A percentile compares a stretch with the other conserved stretches of the same genome.
These are phyloP conservation scores for Ormyrus thymus DNA, from an alignment of 2,888 invertebrate species.

Conservation along the genomic window DNA sequence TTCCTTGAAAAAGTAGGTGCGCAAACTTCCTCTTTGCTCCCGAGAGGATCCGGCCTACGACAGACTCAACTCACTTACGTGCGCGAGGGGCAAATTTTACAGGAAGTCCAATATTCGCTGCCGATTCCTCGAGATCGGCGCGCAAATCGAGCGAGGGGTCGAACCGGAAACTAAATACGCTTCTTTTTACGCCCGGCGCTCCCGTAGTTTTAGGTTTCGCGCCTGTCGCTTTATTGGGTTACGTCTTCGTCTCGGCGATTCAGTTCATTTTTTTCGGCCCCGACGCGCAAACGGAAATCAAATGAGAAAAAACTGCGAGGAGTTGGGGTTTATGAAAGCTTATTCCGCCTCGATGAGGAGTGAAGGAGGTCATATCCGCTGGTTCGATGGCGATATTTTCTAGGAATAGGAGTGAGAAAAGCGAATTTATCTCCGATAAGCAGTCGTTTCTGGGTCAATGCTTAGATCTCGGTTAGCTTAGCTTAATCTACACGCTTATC, in stretches of 20 bases:
- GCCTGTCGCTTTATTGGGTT: constrained; percentile 11
- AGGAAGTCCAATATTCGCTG: constrained; percentile 43
- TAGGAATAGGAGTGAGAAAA: no score
- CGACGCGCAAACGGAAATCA: not conserved
- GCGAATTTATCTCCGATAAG: no score
- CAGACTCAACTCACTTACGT: not conserved
- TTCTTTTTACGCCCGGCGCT: constrained; percentile 13
- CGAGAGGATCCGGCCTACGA: no score
- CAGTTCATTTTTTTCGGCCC: not conserved
- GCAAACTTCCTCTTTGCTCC: no score
- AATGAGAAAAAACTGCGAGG: not conserved
- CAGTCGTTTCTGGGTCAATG: no score
- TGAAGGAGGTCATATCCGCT: not conserved
- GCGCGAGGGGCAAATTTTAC: constrained; percentile 4
- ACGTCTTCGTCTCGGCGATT: not conserved
- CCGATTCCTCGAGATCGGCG: constrained; percentile 38
- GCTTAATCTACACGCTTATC: no score
- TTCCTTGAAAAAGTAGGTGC: no score
- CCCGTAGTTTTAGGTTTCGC: not conserved
- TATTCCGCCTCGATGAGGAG: no score
- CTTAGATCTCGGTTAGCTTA: no score
- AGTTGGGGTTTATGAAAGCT: no score
- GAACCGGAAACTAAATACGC: constrained; percentile 40
- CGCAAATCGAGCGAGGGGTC: constrained; percentile 35
- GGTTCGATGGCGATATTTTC: no score